Evolutionary conservation across 1,140 invertebrate genomes (phyloP), one percentile per base, ranked within the genome.

Genomic region (Pantala flavescens): DNA sequence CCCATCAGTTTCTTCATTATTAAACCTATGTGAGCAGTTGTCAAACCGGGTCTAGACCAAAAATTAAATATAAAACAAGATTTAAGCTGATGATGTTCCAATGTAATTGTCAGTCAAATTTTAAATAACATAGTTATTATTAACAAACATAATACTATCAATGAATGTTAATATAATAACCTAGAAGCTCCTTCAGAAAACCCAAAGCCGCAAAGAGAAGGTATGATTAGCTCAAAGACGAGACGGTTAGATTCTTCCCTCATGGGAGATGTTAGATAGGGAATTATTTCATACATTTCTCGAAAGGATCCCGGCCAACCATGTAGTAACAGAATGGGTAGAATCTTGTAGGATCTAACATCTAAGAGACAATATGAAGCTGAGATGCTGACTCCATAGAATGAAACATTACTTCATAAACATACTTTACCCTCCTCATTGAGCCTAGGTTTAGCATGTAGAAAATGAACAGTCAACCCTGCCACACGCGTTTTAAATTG

Each of bases 261-360:
- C 71, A 83, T 82, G 7, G 87, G 83, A 0, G 84, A 86, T 0
- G 87, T 91, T 0, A 94, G 82, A 3, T 90, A 74, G 73, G 82
- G 89, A 83, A 94, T 90, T 0, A 94, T 84, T 78, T 93, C 90
- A 77, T 92, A 91, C 80, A 96, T 96, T 81, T 97, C 94, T 12
- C 91, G 84, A 5, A 96, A 85, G 0, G 92, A 93, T 42, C 95
- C 94, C 2, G 95, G 95, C 95, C 95, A 98, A 19, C 95, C 95
- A 79, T 97, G 94, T 5, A 94, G 78, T 0, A 97, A 24, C 0
- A 97, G 78, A 23, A 95, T 70, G 0, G 92, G 92, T 2, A 91
- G 77, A 0, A 88, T 75, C 71, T 84, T 84, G 70, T 7, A 21
- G 12, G 49, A 19, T 21, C 12, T 63, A 16, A 12, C n/a, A 19